These are phyloP conservation scores for Cyclura pinguis DNA, from an alignment of 2,797 vertebrate genomes.

Conservation along the genomic window DNA sequence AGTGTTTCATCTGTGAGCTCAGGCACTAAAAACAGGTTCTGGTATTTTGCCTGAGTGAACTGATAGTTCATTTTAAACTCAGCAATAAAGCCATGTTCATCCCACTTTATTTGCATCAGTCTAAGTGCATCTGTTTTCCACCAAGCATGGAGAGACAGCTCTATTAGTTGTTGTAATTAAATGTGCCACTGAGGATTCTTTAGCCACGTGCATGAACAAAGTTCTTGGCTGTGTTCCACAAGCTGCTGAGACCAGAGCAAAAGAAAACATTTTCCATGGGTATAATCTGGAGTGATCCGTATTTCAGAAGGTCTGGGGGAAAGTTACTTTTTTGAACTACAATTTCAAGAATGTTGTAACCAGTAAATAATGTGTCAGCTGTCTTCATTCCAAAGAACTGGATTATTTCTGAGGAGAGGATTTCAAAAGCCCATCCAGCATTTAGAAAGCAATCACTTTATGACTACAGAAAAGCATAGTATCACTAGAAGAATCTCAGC, in stretches of 20 bases:
- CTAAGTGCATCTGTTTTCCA: neutral
- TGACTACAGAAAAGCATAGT: constrained; percentile 63
- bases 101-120: neutral
- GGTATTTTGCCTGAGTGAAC: neutral
- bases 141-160: constrained; percentile 11
- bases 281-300: neutral
- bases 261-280: neutral
- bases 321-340: neutral
- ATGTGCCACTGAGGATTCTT: constrained; percentile 18
- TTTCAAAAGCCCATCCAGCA: constrained; percentile 56
- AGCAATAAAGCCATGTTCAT: neutral
- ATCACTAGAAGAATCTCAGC: constrained; percentile 47
- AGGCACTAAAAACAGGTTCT: neutral
- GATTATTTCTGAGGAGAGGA: constrained; percentile 35
- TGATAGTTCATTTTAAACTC: neutral
- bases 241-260: neutral
- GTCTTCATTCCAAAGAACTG: constrained; percentile 27
- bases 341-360: no score
- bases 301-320: neutral
- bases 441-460: constrained; percentile 55
- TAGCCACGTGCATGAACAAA: neutral
- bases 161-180: constrained; percentile 15
- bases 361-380: neutral
- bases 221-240: neutral
- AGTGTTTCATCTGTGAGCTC: neutral